Base-by-base conservation (phyloP, 2,797 vertebrate species). In the Hoplostethus mediterraneus region DNA sequence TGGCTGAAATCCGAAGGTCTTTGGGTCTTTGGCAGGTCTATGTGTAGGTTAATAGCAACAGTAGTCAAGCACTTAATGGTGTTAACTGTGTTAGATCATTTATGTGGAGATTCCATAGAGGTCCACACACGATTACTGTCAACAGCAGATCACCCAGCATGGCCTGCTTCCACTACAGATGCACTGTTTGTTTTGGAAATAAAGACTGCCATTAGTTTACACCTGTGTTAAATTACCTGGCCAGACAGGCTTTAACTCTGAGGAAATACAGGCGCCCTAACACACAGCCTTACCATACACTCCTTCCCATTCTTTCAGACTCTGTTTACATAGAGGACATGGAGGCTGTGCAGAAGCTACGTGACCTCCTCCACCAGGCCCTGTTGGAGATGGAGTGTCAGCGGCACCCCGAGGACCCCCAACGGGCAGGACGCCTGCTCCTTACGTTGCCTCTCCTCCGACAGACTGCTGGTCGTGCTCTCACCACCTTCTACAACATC, bases 251-350 rank as follows among this genome's bases (percentile, higher is more conserved):
- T 75, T 33, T 63, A 11, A 53, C 38, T 60, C 38, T 64, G 3
- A 54, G 30, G 40, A 67, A 57, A 58, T n/a, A 6, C 31, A 11
- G 61, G 49, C 59, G 6, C 36, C 55, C 33, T 42, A 3, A 33
- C 16, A 31, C 51, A 2, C 28, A 63, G 31, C 16, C 67, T 85
- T 10, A 79, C 52, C 58, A 11, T 49, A 44, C 21, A 28, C 28
- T 28, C 28, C 21, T 73, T 68, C 64, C 44, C 67, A 40, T 81
- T 71, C 52, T 60, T 30, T 55, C 81, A 96, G 97, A 97, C 89
- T 97, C 96, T 0, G 96, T 97, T 88, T 97, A 98, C 88, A 97
- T 98, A 1, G 97, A 98, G 89, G 96, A 97, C 64, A 96, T 96
- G 45, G 96, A 97, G 63, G 96, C 96, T 0, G 97, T 98, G 86